phyloP scores from a whole-genome alignment of 2,888 invertebrate genomes.

The Meiosimyza platycephala region DNA sequence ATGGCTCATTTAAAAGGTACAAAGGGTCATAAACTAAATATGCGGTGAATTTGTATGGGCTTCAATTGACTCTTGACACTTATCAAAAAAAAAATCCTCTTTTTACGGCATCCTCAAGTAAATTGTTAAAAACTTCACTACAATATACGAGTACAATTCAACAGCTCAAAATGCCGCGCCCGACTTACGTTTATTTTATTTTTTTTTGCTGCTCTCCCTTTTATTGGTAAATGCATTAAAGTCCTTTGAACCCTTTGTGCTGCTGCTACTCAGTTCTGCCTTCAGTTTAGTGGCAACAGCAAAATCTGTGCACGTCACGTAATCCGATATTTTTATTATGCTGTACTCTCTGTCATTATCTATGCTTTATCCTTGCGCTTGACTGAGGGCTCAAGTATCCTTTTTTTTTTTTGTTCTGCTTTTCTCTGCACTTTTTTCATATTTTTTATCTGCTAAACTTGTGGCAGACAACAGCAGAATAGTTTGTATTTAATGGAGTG shows the following conservation, averaged over 20 bases:
- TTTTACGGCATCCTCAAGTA: no score
- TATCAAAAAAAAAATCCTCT: no score
- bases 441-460: neutral
- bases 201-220: neutral
- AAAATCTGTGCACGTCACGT: conserved; percentile 26
- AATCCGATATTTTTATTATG: conserved; percentile 27
- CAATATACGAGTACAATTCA: no score
- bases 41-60: no score
- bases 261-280: neutral
- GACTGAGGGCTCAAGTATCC: no score
- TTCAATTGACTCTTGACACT: no score
- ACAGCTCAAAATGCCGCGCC: no score
- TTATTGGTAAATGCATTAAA: conserved; percentile 14
- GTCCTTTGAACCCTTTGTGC: conserved; percentile 20
- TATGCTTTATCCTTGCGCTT: no score
- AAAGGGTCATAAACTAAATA: no score
- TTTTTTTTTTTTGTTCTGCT: neutral
- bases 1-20: no score
- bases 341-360: neutral
- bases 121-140: no score
- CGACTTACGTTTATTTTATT: neutral
- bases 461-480: neutral
- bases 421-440: neutral
- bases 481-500: conserved; percentile 28
- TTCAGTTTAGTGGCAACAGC: neutral